Evolutionary conservation across 2,113 vertebrate species (phyloP), one percentile per base, ranked within the genome.

Genomic region (Parotia lawesii): DNA sequence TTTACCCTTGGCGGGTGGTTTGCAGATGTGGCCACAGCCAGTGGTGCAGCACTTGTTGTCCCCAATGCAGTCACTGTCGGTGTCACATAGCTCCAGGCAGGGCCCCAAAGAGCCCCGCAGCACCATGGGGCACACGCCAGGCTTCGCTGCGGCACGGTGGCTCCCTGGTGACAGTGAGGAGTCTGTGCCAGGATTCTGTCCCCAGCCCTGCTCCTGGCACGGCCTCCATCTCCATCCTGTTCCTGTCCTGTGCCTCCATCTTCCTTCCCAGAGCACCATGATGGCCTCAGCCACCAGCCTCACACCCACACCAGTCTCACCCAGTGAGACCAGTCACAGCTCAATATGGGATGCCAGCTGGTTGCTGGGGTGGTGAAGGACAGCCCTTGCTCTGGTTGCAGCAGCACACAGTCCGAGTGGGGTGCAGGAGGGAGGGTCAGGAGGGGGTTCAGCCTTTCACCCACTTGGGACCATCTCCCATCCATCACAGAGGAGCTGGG

Each of bases 21-120:
- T 96, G 87, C 96, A 96, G 91, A 69, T 2, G 3, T 60, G 87
- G 54, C 96, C 96, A 1, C 96, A 96, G 84, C 93, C 87, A 0
- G 96, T 96, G 73, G 87, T 57, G 51, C 96, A 96, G 85, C 95
- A 95, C 60, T 96, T 95, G 35, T 54, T 0, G 0, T 60, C 19
- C 5, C 72, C 29, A 0, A 6, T 24, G 56, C 96, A 95, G 82
- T 90, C 27, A 2, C 33, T 0, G 16, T 96, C 96, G 0, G 50
- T 62, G 64, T 85, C 85, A 47, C 96, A 96, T 12, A 58, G 67
- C 85, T 94, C 79, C 85, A 72, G 29, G 16, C 96, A 96, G 88
- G 94, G 95, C 15, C 95, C 94, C 88, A 96, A 11, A 19, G 96
- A 94, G 38, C 96, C 96, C 31, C 96, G 73, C 87, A 96, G 80